Percentiles rank a stretch among this genome's conserved stretches.
These are phyloP conservation scores for Hemiscyllium ocellatum DNA, from an alignment of 2,113 vertebrate species.

Conservation along the genomic window DNA sequence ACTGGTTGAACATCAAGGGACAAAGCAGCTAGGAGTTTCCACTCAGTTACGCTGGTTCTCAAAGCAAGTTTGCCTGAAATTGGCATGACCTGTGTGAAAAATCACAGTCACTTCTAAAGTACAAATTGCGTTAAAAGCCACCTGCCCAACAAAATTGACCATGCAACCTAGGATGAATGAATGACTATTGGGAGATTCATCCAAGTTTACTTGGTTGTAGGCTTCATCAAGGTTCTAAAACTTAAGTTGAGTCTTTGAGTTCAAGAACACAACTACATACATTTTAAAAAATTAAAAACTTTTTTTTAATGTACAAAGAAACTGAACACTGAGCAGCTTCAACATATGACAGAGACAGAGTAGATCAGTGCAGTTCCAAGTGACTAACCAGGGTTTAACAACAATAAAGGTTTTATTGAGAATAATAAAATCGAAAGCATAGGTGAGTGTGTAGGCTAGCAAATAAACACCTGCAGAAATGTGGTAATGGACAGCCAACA, in stretches of 20 bases:
- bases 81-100: too few species aligned
- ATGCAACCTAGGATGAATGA: neutral
- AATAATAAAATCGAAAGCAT: neutral
- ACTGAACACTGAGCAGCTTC: neutral
- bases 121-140: too few species aligned
- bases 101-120: neutral
- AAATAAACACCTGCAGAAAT: too few species aligned
- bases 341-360: neutral
- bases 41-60: too few species aligned
- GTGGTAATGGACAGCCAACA: too few species aligned
- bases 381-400: neutral
- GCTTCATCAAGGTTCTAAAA: neutral
- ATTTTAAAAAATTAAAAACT: neutral
- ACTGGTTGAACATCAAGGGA: neutral
- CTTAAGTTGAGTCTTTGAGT: neutral
- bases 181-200: neutral
- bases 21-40: neutral
- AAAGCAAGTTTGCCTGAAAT: too few species aligned
- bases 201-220: neutral
- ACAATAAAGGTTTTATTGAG: neutral
- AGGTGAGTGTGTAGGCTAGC: neutral
- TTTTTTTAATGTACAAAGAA: neutral
- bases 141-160: too few species aligned
- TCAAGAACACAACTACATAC: neutral
- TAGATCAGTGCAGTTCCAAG: neutral